Evolutionary conservation across 2,797 vertebrate species (phyloP), one percentile per base, ranked within the genome.

Genomic region (Scleropages formosus): DNA sequence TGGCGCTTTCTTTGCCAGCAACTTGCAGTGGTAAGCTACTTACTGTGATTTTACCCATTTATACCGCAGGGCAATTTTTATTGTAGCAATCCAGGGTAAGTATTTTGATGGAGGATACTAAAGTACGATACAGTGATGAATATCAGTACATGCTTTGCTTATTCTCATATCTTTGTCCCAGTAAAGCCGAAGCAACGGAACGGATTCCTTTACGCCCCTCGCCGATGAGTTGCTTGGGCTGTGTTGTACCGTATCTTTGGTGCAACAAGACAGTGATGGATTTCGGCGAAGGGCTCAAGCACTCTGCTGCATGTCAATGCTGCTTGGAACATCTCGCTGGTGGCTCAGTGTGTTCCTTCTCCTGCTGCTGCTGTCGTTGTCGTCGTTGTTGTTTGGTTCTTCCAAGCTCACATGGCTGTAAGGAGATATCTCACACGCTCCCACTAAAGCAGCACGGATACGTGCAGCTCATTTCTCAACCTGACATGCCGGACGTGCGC

Each of bases 251-350:
- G 74, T 68, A 20, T 16, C 71, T 77, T 71, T 64, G 65, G 77
- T 51, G 68, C 75, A 83, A 80, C 53, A 64, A 83, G 80, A 81
- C 80, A 76, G 70, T 80, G 79, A 82, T 82, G 76, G 84, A 83
- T 81, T 79, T 64, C 66, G 64, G 77, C 72, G 73, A 71, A 76
- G 51, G 11, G 11, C 26, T 72, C 60, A 70, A 75, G 75, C 59
- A 61, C 58, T 81, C 78, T 64, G 72, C 65, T 61, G 75, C 78
- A 78, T 83, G 78, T 67, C 77, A 80, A 81, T 79, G 73, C 64
- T 26, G 7, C 20, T 53, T n/a, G 11, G 56, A 56, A 3, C 22
- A 22, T 58, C 26, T 56, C 9, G 11, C 12, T 39, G 31, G 31
- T 39, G 31, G 31, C 31, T 39, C 6, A 31, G n/a, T n/a, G 31